Base-by-base conservation (phyloP, 2,888 invertebrate species). In the Hybos culiciformis region DNA sequence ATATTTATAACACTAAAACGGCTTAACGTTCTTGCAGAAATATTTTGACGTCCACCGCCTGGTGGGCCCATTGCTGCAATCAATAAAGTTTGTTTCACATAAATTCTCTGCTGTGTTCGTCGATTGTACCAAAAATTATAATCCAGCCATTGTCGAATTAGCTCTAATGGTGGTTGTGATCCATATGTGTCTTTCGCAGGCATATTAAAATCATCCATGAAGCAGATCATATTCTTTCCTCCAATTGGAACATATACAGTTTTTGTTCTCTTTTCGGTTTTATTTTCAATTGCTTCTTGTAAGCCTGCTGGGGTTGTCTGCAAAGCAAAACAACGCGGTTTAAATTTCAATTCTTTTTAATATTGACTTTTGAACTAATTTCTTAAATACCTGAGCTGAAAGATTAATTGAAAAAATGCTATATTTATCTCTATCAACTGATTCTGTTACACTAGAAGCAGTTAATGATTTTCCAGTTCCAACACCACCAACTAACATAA, bases 131-230 rank as follows among this genome's bases (percentile, higher is more conserved):
- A 91, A 68, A 86, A 90, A 2, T 83, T 83, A 57, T 91, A 88
- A 66, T 87, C 88, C 44, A 87, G 73, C 86, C 86, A 88, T 53
- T 88, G 80, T 15, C 84, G 70, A 39, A 91, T 70, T 37, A 91
- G 68, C 62, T 92, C 91, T 7, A 92, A 66, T 0, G 91, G 87
- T 5, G 91, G 88, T 61, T 91, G 90, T 0, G 90, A 86, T 0
- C 90, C 91, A 58, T 86, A 91, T 12, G 74, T 74, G 57, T 92
- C 91, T 51, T 85, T 83, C 7, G 83, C 83, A 0, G 91, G 91
- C 88, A 91, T 90, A 68, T 91, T 91, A 55, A 92, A 80, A 61
- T 92, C 91, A 61, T 92, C 92, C 77, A 92, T 76, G 61, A 88
- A 90, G 8, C 83, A 76, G 45, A 91, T 75, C 76, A 92, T 77